phyloP scores from a whole-genome alignment of 2,888 invertebrate genomes.

The Theodoxus fluviatilis region DNA sequence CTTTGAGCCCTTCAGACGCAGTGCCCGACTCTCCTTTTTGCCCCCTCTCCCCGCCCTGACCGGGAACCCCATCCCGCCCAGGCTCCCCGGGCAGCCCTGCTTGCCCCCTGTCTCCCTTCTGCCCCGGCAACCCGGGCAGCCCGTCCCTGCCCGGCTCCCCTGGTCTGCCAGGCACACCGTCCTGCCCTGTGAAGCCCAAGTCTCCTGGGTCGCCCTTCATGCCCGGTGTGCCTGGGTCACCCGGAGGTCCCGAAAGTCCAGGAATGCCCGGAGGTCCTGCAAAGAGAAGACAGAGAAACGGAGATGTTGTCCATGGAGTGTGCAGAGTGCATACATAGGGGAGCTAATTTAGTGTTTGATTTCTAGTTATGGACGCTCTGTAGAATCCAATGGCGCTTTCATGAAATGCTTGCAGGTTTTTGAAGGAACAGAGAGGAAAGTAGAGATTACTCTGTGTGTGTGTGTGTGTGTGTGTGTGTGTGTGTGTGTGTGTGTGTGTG shows the following conservation, averaged over 20 bases:
- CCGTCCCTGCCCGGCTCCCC: constrained; percentile 73
- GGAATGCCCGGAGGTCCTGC: background rate
- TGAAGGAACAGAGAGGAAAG: no score
- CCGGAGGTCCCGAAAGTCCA: constrained; percentile 3
- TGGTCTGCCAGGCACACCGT: constrained; percentile 70
- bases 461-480: no score
- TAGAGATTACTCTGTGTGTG: no score
- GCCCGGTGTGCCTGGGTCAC: constrained; percentile 71
- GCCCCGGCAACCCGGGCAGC: constrained; percentile 33
- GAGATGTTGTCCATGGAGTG: no score
- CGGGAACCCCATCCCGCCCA: constrained; percentile 31
- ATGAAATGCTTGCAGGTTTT: no score
- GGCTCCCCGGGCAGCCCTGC: constrained; percentile 73
- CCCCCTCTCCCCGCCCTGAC: constrained; percentile 31
- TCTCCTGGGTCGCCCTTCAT: constrained; percentile 92
- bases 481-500: no score
- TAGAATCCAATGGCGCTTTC: no score
- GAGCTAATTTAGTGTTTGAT: no score
- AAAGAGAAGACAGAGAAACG: no score
- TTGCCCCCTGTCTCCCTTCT: constrained; percentile 70
- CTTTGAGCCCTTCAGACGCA: no score
- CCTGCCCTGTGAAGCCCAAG: constrained; percentile 71
- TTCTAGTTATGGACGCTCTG: no score
- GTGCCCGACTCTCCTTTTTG: constrained; percentile 29
- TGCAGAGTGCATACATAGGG: no score